These are phyloP conservation scores for Buceros bicornis DNA, from an alignment of 2,797 vertebrate genomes.

Conservation along the genomic window DNA sequence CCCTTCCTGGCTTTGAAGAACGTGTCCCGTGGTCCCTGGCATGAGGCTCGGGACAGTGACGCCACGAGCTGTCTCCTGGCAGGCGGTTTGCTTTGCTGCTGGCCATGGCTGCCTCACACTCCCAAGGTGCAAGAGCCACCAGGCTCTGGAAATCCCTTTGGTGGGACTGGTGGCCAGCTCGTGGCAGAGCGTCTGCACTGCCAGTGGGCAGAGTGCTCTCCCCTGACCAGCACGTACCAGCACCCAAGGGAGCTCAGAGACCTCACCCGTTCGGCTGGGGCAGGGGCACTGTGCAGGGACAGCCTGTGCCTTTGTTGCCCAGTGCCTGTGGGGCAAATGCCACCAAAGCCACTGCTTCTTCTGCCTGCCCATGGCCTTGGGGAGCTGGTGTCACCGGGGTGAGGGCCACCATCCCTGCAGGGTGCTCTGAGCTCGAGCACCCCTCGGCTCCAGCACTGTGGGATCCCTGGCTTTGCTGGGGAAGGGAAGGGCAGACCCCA, in stretches of 20 bases:
- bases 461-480: not conserved
- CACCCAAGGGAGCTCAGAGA: rapidly evolving
- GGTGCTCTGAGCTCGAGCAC: rapidly evolving
- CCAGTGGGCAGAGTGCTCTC: not conserved
- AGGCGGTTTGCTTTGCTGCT: not conserved
- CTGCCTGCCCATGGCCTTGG: not conserved
- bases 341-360: not conserved
- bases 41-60: not conserved
- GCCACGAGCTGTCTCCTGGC: not conserved
- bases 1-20: not conserved
- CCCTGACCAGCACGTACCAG: not conserved
- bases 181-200: rapidly evolving
- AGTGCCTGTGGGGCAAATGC: not conserved
- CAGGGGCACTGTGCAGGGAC: not conserved
- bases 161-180: not conserved
- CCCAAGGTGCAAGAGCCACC: not conserved
- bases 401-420: rapidly evolving
- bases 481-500: not conserved
- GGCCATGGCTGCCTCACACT: not conserved
- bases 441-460: rapidly evolving
- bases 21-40: rapidly evolving
- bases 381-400: rapidly evolving
- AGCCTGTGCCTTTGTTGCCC: not conserved
- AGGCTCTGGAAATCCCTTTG: not conserved
- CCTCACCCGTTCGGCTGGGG: not conserved